Evolutionary conservation across 2,888 invertebrate species (phyloP).

Genomic region (Meteorus cinctellus): DNA sequence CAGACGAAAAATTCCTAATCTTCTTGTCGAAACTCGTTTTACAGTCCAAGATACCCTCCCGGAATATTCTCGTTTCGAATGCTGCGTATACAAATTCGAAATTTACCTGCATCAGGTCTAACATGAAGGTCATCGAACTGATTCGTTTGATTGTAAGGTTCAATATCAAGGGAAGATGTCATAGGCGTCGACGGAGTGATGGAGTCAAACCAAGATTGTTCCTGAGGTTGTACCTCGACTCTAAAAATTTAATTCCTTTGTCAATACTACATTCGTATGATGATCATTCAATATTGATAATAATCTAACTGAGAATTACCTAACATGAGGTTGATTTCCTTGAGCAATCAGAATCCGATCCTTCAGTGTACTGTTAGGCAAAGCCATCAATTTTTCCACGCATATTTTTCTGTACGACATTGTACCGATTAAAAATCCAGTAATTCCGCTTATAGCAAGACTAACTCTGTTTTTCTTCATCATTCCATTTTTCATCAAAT

Average conservation of each 20-base stretch:
- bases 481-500: slow-evolving; percentile 32
- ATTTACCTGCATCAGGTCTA: slow-evolving; percentile 25
- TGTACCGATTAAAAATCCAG: slow-evolving; percentile 34
- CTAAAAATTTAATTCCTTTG: neutral
- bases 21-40: too few relatives aligned
- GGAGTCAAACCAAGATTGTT: slow-evolving; percentile 29
- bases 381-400: slow-evolving; percentile 35
- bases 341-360: slow-evolving; percentile 34
- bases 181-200: slow-evolving; percentile 14
- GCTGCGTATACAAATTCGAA: neutral
- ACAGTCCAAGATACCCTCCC: too few relatives aligned
- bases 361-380: slow-evolving; percentile 39
- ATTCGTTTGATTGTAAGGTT: slow-evolving; percentile 29
- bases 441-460: neutral
- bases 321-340: slow-evolving; percentile 29
- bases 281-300: neutral
- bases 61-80: too few relatives aligned
- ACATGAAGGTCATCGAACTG: neutral
- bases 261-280: neutral
- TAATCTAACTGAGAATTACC: neutral
- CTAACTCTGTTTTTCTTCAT: neutral
- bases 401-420: slow-evolving; percentile 38
- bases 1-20: too few relatives aligned
- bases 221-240: slow-evolving; percentile 28
- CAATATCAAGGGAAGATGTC: slow-evolving; percentile 33